These are phyloP conservation scores for Keiferia lycopersicella DNA, from an alignment of 2,888 invertebrate genomes.

Conservation along the genomic window DNA sequence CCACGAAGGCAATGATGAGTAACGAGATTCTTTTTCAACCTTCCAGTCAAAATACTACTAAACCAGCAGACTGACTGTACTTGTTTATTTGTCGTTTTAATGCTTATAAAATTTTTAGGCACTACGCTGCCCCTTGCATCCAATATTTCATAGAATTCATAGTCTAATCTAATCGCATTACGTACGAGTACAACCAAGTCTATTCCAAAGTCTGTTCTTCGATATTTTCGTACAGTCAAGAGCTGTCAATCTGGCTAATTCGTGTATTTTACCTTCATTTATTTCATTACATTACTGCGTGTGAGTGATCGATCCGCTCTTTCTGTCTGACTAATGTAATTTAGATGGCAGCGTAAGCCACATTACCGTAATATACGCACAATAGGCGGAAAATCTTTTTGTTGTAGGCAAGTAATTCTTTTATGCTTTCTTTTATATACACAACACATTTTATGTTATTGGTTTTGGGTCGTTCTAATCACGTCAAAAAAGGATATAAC, in stretches of 20 bases:
- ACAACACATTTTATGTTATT: neutral
- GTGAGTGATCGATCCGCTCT: neutral
- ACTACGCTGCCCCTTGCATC: too few relatives aligned
- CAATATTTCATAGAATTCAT: too few relatives aligned
- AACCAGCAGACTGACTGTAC: too few relatives aligned
- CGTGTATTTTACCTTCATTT: neutral
- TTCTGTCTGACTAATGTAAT: neutral
- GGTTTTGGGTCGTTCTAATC: neutral
- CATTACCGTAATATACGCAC: neutral
- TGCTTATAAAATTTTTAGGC: too few relatives aligned
- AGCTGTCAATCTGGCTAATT: neutral
- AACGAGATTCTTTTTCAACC: too few relatives aligned
- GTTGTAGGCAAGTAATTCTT: neutral
- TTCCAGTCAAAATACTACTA: too few relatives aligned
- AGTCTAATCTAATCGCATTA: too few relatives aligned
- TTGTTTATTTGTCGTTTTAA: too few relatives aligned
- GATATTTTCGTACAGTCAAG: neutral
- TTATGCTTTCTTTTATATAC: neutral
- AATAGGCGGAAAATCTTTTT: neutral
- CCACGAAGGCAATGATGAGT: too few relatives aligned
- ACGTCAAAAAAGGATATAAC: neutral
- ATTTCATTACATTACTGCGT: neutral
- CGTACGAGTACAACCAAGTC: too few relatives aligned
- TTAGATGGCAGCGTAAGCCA: conserved; percentile 5
- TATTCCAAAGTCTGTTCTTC: too few relatives aligned